Conservation (phyloP, 2,888 invertebrate species). For the Unio delphinus region DNA sequence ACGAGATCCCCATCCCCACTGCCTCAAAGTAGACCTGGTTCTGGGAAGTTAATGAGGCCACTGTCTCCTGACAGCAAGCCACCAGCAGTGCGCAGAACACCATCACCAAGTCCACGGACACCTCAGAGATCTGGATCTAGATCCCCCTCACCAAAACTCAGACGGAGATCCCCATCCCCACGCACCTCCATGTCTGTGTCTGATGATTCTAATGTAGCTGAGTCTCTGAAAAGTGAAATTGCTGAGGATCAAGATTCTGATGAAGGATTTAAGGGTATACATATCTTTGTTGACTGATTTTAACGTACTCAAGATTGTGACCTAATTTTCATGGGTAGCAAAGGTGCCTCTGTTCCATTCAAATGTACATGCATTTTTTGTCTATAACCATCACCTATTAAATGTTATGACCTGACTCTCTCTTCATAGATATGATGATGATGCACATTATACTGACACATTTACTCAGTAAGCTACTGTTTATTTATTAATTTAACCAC, state of each 20-base stretch:
- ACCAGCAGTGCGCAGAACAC: constrained; percentile 33
- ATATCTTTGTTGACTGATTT: neutral
- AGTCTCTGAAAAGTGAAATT: constrained; percentile 53
- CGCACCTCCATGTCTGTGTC: constrained; percentile 41
- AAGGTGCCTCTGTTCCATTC: neutral
- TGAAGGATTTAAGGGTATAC: constrained; percentile 20
- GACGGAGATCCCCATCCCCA: constrained; percentile 49
- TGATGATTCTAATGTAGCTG: constrained; percentile 53
- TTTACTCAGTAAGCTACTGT: too few species aligned
- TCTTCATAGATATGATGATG: too few species aligned
- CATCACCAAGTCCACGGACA: constrained; percentile 32
- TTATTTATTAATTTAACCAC: too few species aligned
- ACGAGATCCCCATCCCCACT: constrained; percentile 29
- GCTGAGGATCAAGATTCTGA: constrained; percentile 43
- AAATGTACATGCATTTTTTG: neutral
- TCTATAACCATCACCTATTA: too few species aligned
- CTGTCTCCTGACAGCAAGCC: constrained; percentile 41
- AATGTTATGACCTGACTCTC: too few species aligned
- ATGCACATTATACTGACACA: too few species aligned
- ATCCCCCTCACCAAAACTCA: constrained; percentile 41
- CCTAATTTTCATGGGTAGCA: neutral
- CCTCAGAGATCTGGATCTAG: constrained; percentile 19
- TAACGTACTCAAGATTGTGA: neutral
- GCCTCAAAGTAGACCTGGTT: constrained; percentile 15
- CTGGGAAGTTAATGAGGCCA: constrained; percentile 15